Conservation (phyloP, 2,888 invertebrate genomes). For the Opisthograptis luteolata region DNA sequence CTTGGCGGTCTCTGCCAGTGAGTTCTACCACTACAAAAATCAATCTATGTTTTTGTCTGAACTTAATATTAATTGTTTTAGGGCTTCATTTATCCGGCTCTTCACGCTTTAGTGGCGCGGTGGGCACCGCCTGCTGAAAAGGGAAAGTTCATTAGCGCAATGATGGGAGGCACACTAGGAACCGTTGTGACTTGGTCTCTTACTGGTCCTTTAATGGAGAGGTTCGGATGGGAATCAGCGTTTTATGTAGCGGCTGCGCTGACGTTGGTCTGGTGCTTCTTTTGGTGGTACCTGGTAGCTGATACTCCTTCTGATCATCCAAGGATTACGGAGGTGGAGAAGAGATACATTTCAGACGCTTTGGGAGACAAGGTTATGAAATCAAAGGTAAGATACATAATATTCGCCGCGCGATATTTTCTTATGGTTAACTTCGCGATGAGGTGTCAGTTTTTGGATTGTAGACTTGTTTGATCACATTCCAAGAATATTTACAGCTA, state of each 20-base stretch:
- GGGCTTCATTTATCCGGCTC: conserved; percentile 86
- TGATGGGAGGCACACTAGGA: conserved; percentile 90
- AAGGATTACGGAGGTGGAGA: conserved; percentile 85
- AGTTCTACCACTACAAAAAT: too few relatives aligned
- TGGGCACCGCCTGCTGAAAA: conserved; percentile 91
- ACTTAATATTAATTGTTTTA: conserved; percentile 45
- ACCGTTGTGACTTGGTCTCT: conserved; percentile 89
- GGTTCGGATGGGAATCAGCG: conserved; percentile 87
- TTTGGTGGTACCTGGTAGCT: conserved; percentile 86
- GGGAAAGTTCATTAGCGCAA: conserved; percentile 88
- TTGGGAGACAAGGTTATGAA: conserved; percentile 83
- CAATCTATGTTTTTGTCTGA: too few relatives aligned
- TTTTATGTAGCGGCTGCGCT: conserved; percentile 86
- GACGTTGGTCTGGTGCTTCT: conserved; percentile 79
- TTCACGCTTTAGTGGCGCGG: conserved; percentile 87
- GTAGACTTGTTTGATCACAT: conserved; percentile 29
- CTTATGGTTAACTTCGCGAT: conserved; percentile 36
- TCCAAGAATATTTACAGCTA: conserved; percentile 21
- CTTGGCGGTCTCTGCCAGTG: too few relatives aligned
- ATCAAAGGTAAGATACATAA: conserved; percentile 81
- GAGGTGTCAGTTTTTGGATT: conserved; percentile 42
- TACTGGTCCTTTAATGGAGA: conserved; percentile 86
- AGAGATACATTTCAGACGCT: conserved; percentile 85
- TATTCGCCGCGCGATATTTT: conserved; percentile 37
- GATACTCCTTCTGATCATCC: conserved; percentile 87